Evolutionary conservation across 1,140 invertebrate species (phyloP), one percentile per base, ranked within the genome.

Genomic region (Triops longicaudatus): DNA sequence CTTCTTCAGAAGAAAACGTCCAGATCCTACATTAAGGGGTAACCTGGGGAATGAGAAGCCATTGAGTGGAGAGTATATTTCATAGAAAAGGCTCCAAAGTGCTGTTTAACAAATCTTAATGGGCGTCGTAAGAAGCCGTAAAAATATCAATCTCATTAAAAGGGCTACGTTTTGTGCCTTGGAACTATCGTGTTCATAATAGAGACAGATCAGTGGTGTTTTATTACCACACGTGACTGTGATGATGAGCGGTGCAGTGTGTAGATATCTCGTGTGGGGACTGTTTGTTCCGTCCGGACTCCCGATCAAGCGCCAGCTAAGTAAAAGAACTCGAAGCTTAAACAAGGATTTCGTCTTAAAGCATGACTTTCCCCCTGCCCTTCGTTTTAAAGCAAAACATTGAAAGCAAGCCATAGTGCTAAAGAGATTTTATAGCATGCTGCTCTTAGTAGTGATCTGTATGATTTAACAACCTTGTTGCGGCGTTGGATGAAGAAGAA

Each of bases 1-100:
- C 72, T 97, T 97, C 87, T 97, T 97, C 85, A 94, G 94, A 82
- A 83, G 92, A 76, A 82, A 83, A 77, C 87, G 91, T 79, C 91
- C 91, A 10, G 92, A 94, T 83, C 90, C 90, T 0, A 94, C 92
- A 22, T 81, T 94, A 0, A 92, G 91, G 6, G 93, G 92, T 7
- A 95, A 93, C 83, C 83, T 94, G 28, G 90, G 92, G 82, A 93
- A 93, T 81, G 90, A 77, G 41, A 75, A 75, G 44, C 50, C 50
- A 17, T 73, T 77, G 72, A 78, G 73, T 78, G 79, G 80, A 78
- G 76, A 80, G 79, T 80, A 80, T 77, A 77, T 80, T 76, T 80
- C 72, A 37, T 79, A 77, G 75, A 22, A 63, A 22, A 63, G 31
- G 7, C 31, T 63, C 22, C n/a, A 63, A n/a, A 63, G 50, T 63